phyloP scores from a whole-genome alignment of 2,888 invertebrate species.

The Fissipunctia ypsillon region DNA sequence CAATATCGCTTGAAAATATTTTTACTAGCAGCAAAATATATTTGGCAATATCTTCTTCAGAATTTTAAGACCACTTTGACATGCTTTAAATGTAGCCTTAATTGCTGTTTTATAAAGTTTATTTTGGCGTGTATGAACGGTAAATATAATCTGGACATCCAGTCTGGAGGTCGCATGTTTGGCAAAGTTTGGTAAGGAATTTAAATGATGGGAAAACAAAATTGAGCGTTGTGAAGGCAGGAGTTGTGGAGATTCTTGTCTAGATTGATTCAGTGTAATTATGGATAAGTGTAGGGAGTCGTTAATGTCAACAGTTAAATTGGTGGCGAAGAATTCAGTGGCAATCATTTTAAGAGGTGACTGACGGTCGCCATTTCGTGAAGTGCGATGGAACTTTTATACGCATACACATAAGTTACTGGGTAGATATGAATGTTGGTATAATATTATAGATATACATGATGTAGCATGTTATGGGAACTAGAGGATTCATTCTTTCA shows the following conservation, averaged over 20 bases:
- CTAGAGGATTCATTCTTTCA: not conserved
- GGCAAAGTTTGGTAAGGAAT: constrained; percentile 49
- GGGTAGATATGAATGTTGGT: not conserved
- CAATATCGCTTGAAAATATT: constrained; percentile 28
- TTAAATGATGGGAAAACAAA: constrained; percentile 51
- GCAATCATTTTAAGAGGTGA: constrained; percentile 15
- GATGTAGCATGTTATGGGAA: not conserved
- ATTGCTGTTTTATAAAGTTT: constrained; percentile 28
- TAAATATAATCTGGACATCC: constrained; percentile 27
- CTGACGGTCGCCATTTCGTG: not conserved
- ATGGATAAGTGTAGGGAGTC: constrained; percentile 10
- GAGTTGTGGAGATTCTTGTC: constrained; percentile 23
- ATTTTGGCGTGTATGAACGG: constrained; percentile 22
- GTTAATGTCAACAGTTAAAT: constrained; percentile 17
- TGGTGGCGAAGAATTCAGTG: constrained; percentile 10
- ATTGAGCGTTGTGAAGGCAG: constrained; percentile 1
- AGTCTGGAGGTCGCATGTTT: constrained; percentile 47
- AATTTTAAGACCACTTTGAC: constrained; percentile 12
- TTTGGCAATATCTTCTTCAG: constrained; percentile 42
- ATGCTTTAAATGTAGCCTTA: not conserved
- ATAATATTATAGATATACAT: not conserved
- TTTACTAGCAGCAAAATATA: constrained; percentile 15
- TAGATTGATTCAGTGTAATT: constrained; percentile 23
- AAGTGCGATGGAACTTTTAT: not conserved
- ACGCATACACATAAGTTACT: not conserved